phyloP scores from a whole-genome alignment of 2,113 vertebrate species.

The Nicator chloris region DNA sequence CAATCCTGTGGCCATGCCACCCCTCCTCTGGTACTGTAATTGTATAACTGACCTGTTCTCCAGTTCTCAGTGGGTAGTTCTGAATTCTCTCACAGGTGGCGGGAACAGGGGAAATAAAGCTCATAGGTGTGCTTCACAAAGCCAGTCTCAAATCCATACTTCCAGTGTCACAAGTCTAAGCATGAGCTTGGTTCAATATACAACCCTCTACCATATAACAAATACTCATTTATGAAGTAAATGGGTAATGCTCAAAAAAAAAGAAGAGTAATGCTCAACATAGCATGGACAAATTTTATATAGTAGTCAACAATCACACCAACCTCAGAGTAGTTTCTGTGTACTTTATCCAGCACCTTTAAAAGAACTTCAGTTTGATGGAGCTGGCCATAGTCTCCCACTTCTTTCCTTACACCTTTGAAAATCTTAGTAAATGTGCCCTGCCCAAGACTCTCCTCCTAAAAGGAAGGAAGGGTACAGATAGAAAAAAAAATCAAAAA shows the following conservation, averaged over 20 bases:
- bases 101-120: background rate
- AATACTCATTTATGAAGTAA: background rate
- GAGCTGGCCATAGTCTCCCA: slow-evolving; percentile 89
- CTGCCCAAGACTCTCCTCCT: slow-evolving; percentile 93
- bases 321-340: slow-evolving; percentile 95
- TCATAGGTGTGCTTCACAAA: background rate
- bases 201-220: background rate
- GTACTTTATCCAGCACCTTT: slow-evolving; percentile 92
- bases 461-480: background rate
- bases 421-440: slow-evolving; percentile 97
- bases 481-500: background rate
- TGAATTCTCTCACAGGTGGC: background rate
- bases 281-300: background rate
- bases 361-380: slow-evolving; percentile 92
- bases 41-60: background rate
- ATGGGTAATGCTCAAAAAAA: background rate
- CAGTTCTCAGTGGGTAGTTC: background rate
- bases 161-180: background rate
- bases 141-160: background rate
- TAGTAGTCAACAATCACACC: background rate
- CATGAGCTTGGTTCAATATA: background rate
- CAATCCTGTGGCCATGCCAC: background rate
- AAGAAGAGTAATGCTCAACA: background rate
- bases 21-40: background rate
- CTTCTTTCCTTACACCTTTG: slow-evolving; percentile 86